Conservation (phyloP, 2,888 invertebrate species). For the Caenorhabditis macrosperma region DNA sequence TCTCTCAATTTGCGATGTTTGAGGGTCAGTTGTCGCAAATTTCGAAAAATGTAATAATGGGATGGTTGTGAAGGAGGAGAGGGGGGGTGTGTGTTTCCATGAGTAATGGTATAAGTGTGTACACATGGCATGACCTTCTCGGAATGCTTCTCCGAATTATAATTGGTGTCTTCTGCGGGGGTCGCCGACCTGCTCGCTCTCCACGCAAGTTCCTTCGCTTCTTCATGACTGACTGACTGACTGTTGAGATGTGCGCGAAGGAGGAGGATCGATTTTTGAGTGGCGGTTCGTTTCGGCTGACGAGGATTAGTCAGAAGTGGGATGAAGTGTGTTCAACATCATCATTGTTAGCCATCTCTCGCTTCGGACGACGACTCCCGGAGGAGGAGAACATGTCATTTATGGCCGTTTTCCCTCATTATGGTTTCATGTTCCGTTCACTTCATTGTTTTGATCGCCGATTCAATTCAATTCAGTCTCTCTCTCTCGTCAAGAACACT, state of each 20-base stretch:
- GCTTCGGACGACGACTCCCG: neutral
- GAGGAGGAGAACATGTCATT: no score
- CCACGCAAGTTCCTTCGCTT: neutral
- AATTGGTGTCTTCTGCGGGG: slow-evolving; percentile 32
- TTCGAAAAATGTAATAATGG: slow-evolving; percentile 43
- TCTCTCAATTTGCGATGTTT: slow-evolving; percentile 41
- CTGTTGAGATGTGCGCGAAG: no score
- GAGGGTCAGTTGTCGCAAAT: slow-evolving; percentile 53
- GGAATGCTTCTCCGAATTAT: slow-evolving; percentile 54
- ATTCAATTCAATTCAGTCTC: slow-evolving; percentile 32
- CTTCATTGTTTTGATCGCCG: slow-evolving; percentile 46
- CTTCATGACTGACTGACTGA: neutral
- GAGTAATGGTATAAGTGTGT: slow-evolving; percentile 53
- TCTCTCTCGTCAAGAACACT: slow-evolving; percentile 33
- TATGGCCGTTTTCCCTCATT: slow-evolving; percentile 42
- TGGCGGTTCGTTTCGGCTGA: neutral
- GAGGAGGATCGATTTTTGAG: slow-evolving; percentile 19
- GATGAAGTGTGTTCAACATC: neutral
- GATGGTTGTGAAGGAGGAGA: slow-evolving; percentile 5
- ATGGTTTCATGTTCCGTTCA: slow-evolving; percentile 38
- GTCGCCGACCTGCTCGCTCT: slow-evolving; percentile 30
- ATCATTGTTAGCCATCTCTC: slow-evolving; percentile 20
- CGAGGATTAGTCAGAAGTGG: slow-evolving; percentile 41
- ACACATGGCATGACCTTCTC: slow-evolving; percentile 54
- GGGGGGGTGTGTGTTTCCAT: slow-evolving; percentile 46